Base-by-base conservation (phyloP, 2,888 invertebrate species). In the Cosmopolites sordidus region DNA sequence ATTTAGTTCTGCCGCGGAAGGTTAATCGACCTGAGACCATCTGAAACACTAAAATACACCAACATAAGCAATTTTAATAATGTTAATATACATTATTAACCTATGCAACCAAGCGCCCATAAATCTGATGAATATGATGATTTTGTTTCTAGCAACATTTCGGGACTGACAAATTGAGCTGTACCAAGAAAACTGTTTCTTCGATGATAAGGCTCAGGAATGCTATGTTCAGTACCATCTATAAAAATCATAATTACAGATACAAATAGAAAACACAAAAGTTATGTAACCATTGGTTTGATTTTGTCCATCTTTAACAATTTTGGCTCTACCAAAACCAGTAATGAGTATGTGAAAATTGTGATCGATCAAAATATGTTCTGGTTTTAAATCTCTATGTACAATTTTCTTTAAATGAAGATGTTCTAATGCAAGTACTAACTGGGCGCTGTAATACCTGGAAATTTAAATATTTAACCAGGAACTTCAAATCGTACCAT, bases 131-230 rank as follows among this genome's bases (percentile, higher is more conserved):
- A 83, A 49, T 82, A 81, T 43, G 86, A 83, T 47, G 86, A 83
- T 1, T 84, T 83, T 54, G 86, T 83, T 69, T 89, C 87, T 55
- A 86, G 88, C 45, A 99, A 78, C 58, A 98, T 82, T 77, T 99
- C 99, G 1, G 99, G 99, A 51, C 96, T 96, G 0, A 99, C 96
- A 74, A 98, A 99, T 72, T 98, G 97, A 1, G 99, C 97, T 9
- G 98, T 99, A 45, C 99, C 99, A 11, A 98, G 97, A 75, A 99
- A 98, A 38, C 59, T 57, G 16, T 51, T 52, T 43, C 56, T 48
- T 49, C 51, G 38, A n/a, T 79, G 76, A 49, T 79, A 76, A 51
- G 58, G 53, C 48, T 48, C 49, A 42, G 37, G 48, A 45, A 50
- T 51, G 58, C 65, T 66, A 51, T 58, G 63, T 48, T 60, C 66